These are phyloP conservation scores for Nannoperca australis DNA, from an alignment of 2,797 vertebrate genomes.

Conservation along the genomic window DNA sequence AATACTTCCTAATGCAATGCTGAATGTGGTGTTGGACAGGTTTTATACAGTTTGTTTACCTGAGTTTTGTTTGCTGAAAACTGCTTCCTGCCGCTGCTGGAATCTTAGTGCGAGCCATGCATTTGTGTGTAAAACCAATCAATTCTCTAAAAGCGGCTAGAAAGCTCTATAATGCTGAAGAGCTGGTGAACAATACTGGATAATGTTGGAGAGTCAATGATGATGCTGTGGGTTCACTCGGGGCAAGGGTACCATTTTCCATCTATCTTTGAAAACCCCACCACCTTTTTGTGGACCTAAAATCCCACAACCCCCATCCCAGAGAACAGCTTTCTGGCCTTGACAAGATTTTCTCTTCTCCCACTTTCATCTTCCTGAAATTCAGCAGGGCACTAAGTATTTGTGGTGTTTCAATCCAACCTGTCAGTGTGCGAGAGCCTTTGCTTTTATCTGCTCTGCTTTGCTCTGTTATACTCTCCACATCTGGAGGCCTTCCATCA, in stretches of 20 bases:
- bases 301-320: conserved; percentile 41
- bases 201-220: conserved; percentile 27
- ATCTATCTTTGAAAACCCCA: conserved; percentile 39
- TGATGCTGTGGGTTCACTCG: conserved; percentile 26
- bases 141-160: not conserved
- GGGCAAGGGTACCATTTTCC: conserved; percentile 31
- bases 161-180: not conserved
- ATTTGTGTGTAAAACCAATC: conserved; percentile 1
- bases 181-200: conserved; percentile 41
- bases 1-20: not conserved
- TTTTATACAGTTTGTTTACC: not conserved
- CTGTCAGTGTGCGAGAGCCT: conserved; percentile 80
- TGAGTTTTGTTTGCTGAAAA: not conserved
- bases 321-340: conserved; percentile 43
- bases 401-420: conserved; percentile 84
- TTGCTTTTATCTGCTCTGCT: conserved; percentile 83
- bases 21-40: not conserved
- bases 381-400: conserved; percentile 81
- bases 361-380: conserved; percentile 74
- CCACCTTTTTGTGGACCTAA: conserved; percentile 30
- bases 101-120: not conserved
- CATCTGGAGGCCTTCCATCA: conserved; percentile 87
- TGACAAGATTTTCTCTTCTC: conserved; percentile 56
- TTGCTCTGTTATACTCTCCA: conserved; percentile 71
- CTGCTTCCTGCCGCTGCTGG: not conserved